A percentile compares a stretch with the other conserved stretches of the same genome.
phyloP scores from a whole-genome alignment of 1,140 invertebrate genomes.

The Archegozetes longisetosus region DNA sequence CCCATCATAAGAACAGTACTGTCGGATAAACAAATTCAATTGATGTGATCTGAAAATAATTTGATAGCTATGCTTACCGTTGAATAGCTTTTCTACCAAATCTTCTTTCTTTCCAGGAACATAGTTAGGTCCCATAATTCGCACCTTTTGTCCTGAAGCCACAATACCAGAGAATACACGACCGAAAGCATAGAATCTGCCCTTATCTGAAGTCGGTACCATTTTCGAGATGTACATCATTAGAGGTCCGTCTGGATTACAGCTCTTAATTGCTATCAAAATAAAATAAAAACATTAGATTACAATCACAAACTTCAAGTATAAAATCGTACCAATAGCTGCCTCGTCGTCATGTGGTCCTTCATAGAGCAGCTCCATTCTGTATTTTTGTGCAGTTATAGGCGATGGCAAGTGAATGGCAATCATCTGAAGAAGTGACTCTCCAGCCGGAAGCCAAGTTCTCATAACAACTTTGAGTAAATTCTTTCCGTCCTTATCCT shows the following conservation, averaged over 20 bases:
- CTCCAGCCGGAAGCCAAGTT: conserved; percentile 96
- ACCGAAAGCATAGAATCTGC: conserved; percentile 98
- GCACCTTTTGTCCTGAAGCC: conserved; percentile 84
- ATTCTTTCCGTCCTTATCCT: conserved; percentile 84
- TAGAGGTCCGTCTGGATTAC: conserved; percentile 86
- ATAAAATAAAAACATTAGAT: too few relatives aligned
- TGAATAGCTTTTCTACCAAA: conserved; percentile 96
- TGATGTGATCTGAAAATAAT: background rate
- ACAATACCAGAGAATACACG: conserved; percentile 97
- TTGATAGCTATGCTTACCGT: conserved; percentile 27
- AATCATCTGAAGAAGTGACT: conserved; percentile 99
- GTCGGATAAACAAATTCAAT: conserved; percentile 6
- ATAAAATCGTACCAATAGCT: conserved; percentile 44
- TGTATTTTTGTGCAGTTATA: conserved; percentile 94
- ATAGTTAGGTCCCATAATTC: conserved; percentile 98
- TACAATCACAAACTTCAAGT: background rate
- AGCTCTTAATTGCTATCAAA: conserved; percentile 46
- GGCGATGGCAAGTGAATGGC: conserved; percentile 98
- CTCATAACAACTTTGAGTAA: conserved; percentile 92
- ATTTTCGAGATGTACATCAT: conserved; percentile 99
- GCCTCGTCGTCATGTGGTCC: conserved; percentile 94
- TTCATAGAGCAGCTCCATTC: conserved; percentile 98
- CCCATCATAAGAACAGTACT: conserved; percentile 99
- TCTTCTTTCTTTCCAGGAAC: conserved; percentile 96
- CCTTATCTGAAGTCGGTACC: conserved; percentile 99